Evolutionary conservation across 2,113 vertebrate genomes (phyloP), one percentile per base, ranked within the genome.

Genomic region (Lepisosteus osseus): DNA sequence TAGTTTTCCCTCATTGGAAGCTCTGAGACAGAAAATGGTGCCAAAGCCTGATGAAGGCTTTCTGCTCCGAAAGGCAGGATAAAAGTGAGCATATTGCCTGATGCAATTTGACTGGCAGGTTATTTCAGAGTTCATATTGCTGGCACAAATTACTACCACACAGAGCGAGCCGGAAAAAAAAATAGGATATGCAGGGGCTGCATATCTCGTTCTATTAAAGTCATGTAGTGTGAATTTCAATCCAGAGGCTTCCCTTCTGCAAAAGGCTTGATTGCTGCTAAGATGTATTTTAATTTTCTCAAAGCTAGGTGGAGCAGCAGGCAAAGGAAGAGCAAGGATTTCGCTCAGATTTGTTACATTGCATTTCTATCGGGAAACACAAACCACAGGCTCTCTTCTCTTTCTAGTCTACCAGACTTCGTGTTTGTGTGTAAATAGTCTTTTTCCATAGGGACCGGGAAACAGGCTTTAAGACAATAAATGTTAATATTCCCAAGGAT

Each of bases 401-500:
- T 51, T 51, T 51, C 47, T 51, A 51, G 9, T 6, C 47, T 51
- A 9, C 47, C 5, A 51, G 47, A 51, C 5, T 9, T 9, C 5
- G 1, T 51, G 9, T 51, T 51, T 51, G 5, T 51, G 47, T 51
- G 5, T 9, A 51, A 51, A 51, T 51, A 9, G 47, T 44, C 55
- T 72, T 77, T 5, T 6, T 67, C 42, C 65, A 29, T 73, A 56
- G 69, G 73, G 42, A 68, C 56, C 69, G 70, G 61, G 76, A 85
- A 83, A 84, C 79, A 79, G 78, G 76, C 75, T 80, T 54, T 29
- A 56, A 76, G 67, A 74, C 78, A 67, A 83, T 78, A 80, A 74
- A 85, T 78, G 72, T 72, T 78, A 76, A 81, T 83, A 79, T 64
- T 80, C 61, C 59, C 73, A 45, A 7, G n/a, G 47, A 76, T 77